A percentile compares a stretch with the other conserved stretches of the same genome.
phyloP scores from a whole-genome alignment of 2,888 invertebrate genomes.

The Limnephilus rhombicus region DNA sequence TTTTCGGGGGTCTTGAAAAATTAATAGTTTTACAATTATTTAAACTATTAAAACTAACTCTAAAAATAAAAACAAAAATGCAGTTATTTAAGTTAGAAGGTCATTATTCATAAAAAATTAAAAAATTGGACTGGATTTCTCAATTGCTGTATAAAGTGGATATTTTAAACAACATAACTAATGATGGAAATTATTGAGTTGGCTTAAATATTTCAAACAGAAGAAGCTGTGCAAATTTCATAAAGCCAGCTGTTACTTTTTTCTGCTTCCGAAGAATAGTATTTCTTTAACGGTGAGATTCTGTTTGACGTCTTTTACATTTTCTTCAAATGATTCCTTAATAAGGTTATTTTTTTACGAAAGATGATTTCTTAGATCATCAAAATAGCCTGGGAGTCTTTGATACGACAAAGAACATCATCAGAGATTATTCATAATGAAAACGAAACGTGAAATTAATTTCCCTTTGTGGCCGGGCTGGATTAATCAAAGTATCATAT shows the following conservation, averaged over 20 bases:
- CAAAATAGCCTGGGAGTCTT: background rate
- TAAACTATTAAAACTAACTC: no score
- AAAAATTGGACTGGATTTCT: no score
- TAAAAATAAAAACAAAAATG: no score
- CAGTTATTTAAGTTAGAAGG: no score
- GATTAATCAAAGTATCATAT: slow-evolving; percentile 54
- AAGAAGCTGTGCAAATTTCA: background rate
- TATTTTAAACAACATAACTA: no score
- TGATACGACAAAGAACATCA: slow-evolving; percentile 22
- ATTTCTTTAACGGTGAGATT: background rate
- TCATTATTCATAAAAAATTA: no score
- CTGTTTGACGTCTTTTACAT: background rate
- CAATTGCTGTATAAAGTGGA: background rate
- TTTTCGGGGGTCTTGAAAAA: no score
- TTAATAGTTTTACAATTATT: no score
- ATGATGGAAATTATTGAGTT: background rate
- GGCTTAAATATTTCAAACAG: background rate
- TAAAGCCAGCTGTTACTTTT: background rate
- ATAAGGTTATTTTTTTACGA: slow-evolving; percentile 11
- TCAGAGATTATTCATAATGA: slow-evolving; percentile 24
- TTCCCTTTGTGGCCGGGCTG: slow-evolving; percentile 39
- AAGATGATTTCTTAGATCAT: background rate
- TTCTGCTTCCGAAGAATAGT: background rate
- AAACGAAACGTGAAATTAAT: slow-evolving; percentile 14
- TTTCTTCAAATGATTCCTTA: background rate